phyloP scores from a whole-genome alignment of 2,888 invertebrate genomes.

The Crematogaster levior region DNA sequence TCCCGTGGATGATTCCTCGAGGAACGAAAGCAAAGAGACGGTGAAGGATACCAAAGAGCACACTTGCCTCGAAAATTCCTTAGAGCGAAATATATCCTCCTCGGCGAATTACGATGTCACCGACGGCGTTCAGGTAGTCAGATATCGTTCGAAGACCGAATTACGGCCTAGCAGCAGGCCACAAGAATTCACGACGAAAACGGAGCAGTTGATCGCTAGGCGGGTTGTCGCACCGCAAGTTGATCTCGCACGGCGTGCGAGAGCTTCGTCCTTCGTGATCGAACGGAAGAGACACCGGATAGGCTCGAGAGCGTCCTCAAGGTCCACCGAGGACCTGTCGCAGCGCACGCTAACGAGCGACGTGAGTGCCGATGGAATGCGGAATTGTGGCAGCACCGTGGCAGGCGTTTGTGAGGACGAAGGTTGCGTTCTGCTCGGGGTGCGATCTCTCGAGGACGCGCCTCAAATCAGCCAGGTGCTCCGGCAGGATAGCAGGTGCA shows the following conservation, averaged over 20 bases:
- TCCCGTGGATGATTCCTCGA: conserved; percentile 31
- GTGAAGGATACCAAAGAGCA: conserved; percentile 50
- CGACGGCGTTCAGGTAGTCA: conserved; percentile 46
- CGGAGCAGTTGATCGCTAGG: conserved; percentile 73
- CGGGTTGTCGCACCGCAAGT: conserved; percentile 58
- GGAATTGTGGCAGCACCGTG: conserved; percentile 71
- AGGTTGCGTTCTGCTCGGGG: conserved; percentile 81
- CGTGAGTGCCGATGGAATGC: conserved; percentile 72
- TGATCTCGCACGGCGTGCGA: conserved; percentile 60
- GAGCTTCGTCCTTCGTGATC: conserved; percentile 79
- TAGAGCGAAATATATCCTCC: neutral
- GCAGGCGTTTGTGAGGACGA: conserved; percentile 78
- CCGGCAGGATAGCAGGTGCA: conserved; percentile 79
- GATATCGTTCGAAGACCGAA: conserved; percentile 67
- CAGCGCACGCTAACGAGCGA: conserved; percentile 56
- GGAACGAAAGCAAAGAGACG: conserved; percentile 43
- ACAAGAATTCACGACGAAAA: conserved; percentile 71
- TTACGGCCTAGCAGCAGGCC: conserved; percentile 59
- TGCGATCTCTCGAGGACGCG: conserved; percentile 69
- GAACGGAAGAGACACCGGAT: conserved; percentile 64
- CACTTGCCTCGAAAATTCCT: conserved; percentile 26
- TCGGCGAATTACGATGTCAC: neutral
- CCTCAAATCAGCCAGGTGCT: conserved; percentile 64
- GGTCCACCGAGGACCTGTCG: conserved; percentile 71
- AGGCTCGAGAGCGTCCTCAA: conserved; percentile 58